Conservation (phyloP, 2,888 invertebrate genomes). For the Deilephila elpenor region DNA sequence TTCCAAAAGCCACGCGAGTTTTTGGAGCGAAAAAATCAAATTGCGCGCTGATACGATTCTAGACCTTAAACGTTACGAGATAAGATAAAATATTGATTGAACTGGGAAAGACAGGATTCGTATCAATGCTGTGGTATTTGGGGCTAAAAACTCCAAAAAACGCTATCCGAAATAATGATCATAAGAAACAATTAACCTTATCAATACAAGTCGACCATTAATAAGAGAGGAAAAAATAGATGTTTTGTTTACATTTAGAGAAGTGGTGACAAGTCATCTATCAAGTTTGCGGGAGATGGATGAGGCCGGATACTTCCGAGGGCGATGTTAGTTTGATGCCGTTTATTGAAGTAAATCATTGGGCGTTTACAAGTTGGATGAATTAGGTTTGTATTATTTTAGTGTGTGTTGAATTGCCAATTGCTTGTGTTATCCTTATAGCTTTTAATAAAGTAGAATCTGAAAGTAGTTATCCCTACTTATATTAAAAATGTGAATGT, state of each 20-base stretch:
- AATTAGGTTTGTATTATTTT: no score
- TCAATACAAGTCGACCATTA: slow-evolving; percentile 71
- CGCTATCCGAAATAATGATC: slow-evolving; percentile 60
- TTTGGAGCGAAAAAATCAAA: slow-evolving; percentile 8
- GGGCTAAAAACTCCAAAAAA: slow-evolving; percentile 53
- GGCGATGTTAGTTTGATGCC: slow-evolving; percentile 59
- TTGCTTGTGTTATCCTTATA: no score
- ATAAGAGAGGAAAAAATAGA: slow-evolving; percentile 71
- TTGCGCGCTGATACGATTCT: slow-evolving; percentile 12
- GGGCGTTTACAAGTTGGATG: background rate
- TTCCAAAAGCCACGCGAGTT: slow-evolving; percentile 42
- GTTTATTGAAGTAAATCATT: slow-evolving; percentile 46
- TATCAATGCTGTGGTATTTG: slow-evolving; percentile 60
- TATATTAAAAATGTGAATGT: no score
- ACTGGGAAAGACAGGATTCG: slow-evolving; percentile 41
- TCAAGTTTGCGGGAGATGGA: slow-evolving; percentile 74
- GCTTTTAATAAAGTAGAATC: no score
- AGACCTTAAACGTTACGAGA: background rate
- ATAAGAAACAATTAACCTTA: slow-evolving; percentile 75
- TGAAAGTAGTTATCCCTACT: no score
- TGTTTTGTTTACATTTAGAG: slow-evolving; percentile 83
- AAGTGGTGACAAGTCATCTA: slow-evolving; percentile 76
- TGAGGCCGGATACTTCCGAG: slow-evolving; percentile 54
- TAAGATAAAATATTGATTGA: slow-evolving; percentile 32
- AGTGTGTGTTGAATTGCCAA: no score